Percentiles rank a stretch among this genome's conserved stretches.
Evolutionary conservation across 2,113 vertebrate genomes (phyloP).

Genomic region (Dunckerocampus dactyliophorus): DNA sequence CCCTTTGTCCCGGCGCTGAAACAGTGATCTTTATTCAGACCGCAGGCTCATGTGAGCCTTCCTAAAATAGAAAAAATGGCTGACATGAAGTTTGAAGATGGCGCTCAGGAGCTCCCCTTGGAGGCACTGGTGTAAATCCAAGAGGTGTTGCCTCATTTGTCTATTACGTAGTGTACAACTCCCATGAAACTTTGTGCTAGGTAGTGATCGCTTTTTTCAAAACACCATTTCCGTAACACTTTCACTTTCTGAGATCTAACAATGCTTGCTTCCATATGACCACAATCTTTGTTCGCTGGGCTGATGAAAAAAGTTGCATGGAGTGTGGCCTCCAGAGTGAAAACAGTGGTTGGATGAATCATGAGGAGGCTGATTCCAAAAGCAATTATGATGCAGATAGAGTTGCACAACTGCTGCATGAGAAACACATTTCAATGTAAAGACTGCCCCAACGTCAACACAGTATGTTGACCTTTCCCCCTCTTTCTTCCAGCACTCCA

Average conservation of each 20-base stretch:
- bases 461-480: conserved; percentile 73
- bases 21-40: conserved; percentile 67
- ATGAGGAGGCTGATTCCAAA: not conserved
- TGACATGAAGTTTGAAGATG: not conserved
- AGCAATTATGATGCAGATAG: not conserved
- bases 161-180: too few relatives aligned
- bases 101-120: too few relatives aligned
- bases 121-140: too few relatives aligned
- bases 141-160: too few relatives aligned
- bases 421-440: conserved; percentile 41
- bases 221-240: too few relatives aligned
- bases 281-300: too few relatives aligned
- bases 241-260: too few relatives aligned
- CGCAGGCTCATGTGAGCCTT: conserved; percentile 65
- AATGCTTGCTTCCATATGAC: too few relatives aligned
- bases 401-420: conserved; percentile 30
- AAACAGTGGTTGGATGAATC: not conserved
- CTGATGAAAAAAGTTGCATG: too few relatives aligned
- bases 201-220: too few relatives aligned
- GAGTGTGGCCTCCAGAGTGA: too few relatives aligned
- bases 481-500: conserved; percentile 68
- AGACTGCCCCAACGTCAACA: conserved; percentile 68
- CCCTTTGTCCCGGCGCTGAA: conserved; percentile 62
- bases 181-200: too few relatives aligned
- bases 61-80: conserved; percentile 57